Conservation (phyloP, 2,113 vertebrate genomes). For the Noctilio leporinus region DNA sequence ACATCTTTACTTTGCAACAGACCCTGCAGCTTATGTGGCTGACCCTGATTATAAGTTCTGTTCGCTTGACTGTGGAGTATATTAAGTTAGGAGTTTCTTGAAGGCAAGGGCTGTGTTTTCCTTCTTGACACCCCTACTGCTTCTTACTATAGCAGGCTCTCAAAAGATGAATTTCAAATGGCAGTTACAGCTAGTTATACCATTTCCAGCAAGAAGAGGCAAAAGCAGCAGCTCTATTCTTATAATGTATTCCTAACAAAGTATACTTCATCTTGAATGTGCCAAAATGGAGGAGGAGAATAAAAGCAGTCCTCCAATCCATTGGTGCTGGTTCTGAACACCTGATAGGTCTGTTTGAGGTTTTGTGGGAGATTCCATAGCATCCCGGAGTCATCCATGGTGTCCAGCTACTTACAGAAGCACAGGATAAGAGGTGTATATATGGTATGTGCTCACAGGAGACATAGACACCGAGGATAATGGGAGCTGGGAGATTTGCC, state of each 20-base stretch:
- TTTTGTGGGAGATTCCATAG: background rate
- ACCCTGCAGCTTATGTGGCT: background rate
- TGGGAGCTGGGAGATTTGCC: background rate
- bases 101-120: background rate
- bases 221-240: background rate
- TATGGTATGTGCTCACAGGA: background rate
- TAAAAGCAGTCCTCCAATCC: background rate
- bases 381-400: background rate
- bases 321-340: background rate
- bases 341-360: background rate
- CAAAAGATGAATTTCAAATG: background rate
- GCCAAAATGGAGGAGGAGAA: background rate
- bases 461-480: background rate
- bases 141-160: background rate
- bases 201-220: background rate
- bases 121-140: background rate
- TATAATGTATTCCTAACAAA: background rate
- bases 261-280: background rate
- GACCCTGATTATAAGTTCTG: background rate
- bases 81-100: background rate
- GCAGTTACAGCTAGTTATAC: background rate
- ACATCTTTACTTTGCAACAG: background rate
- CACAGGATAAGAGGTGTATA: background rate
- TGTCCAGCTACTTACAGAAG: background rate
- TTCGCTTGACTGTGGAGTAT: background rate